Base-by-base conservation (phyloP, 2,113 vertebrate species). In the Mastomys coucha region DNA sequence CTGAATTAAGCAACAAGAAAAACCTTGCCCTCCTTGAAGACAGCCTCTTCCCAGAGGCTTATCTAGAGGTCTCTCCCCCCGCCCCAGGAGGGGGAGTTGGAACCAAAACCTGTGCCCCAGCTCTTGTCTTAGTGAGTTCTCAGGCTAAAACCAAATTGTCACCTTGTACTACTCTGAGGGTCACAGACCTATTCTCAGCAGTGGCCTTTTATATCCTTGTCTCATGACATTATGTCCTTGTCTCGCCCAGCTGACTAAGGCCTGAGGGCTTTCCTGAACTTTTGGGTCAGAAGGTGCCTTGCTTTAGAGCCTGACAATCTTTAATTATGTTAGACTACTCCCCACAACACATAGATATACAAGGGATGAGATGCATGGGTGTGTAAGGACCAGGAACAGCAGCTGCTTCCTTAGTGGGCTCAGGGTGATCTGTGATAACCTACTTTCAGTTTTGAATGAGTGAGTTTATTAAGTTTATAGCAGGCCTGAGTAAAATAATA, bases 331-430 rank as follows among this genome's bases (percentile, higher is more conserved):
- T 56, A 63, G 69, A 89, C 7, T 39, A 51, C 31, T n/a, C 26
- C 58, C 31, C n/a, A 17, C 63, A n/a, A 49, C 17, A 5, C 26
- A 42, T 19, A 65, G 14, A 0, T 22, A 5, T n/a, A 45, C 60
- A 5, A 65, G 28, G 49, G 42, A 42, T 45, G 36, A 70, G 69
- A 94, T 85, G 39, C 51, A 45, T 22, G 19, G 36, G 26, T 31
- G 42, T 31, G 1, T 65, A 20, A 78, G 31, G 3, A 17, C 4
- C 17, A 49, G 53, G 28, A 73, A 51, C 26, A 10, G n/a, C 42
- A 10, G 20, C 73, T 3, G 53, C 53, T 73, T 8, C 70, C 73
- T 31, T 33, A 17, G 0, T 94, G 63, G 75, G 60, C 33, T 65
- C 88, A 20, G 2, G 26, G 81, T 28, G 58, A 28, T 26, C 58